Evolutionary conservation across 2,113 vertebrate species (phyloP).

Genomic region (Poicephalus meyeri): DNA sequence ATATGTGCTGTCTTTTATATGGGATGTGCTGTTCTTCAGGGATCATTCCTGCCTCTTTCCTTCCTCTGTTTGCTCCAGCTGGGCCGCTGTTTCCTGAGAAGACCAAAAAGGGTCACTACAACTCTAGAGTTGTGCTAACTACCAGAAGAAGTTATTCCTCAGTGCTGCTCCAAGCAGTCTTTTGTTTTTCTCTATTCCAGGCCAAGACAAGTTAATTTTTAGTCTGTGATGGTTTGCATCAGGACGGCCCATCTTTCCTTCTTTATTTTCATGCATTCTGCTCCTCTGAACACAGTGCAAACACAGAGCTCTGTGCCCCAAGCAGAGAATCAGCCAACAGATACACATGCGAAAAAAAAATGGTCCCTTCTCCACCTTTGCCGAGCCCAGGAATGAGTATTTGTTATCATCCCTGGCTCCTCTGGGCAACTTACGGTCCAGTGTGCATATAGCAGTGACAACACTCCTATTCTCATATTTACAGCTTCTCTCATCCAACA

Average conservation of each 20-base stretch:
- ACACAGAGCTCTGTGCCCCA: background rate
- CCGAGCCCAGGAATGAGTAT: background rate
- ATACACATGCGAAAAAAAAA: background rate
- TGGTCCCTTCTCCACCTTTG: background rate
- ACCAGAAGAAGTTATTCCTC: background rate
- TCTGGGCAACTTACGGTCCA: background rate
- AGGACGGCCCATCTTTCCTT: background rate
- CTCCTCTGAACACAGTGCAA: background rate
- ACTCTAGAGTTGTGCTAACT: background rate
- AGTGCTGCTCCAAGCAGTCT: background rate
- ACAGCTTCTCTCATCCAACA: background rate
- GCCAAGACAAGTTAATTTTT: background rate
- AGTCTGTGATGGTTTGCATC: background rate
- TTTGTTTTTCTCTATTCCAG: background rate
- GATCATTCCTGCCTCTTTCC: background rate
- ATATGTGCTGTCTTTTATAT: background rate
- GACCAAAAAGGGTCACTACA: slow-evolving; percentile 46
- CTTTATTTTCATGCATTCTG: background rate
- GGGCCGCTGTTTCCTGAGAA: background rate
- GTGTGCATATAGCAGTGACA: fast-evolving
- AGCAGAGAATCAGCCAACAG: background rate
- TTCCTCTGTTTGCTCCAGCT: background rate
- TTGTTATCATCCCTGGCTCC: background rate
- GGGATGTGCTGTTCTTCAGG: background rate
- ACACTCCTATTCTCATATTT: background rate